Conservation (phyloP, 1,140 invertebrate species). For the Arion vulgaris region DNA sequence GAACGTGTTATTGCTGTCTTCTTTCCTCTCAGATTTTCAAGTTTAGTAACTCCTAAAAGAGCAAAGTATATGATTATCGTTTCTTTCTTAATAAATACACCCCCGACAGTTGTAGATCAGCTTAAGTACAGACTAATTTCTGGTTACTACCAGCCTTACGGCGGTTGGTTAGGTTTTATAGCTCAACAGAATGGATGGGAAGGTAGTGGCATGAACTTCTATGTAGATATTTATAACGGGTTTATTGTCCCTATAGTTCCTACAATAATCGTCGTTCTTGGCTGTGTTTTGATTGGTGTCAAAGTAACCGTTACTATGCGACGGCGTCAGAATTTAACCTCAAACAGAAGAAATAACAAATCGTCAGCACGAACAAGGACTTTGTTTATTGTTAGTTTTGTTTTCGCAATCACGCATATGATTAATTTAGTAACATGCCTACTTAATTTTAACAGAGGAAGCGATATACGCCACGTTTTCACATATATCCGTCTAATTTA, state of each 20-base stretch:
- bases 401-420: neutral
- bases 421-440: neutral
- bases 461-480: neutral
- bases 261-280: neutral
- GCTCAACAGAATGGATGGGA: neutral
- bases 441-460: neutral
- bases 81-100: neutral
- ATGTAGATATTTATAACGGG: neutral
- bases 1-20: neutral
- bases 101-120: neutral
- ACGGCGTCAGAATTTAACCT: neutral
- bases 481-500: neutral
- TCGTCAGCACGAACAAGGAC: neutral
- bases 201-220: neutral
- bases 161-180: neutral
- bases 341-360: neutral
- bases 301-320: neutral
- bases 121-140: neutral
- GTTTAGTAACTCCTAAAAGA: neutral
- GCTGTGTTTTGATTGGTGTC: neutral
- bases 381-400: neutral
- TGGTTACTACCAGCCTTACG: neutral
- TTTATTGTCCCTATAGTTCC: neutral
- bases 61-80: neutral
- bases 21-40: neutral